Evolutionary conservation across 1,140 invertebrate genomes (phyloP).

Genomic region (Akabosia matsudoensis): DNA sequence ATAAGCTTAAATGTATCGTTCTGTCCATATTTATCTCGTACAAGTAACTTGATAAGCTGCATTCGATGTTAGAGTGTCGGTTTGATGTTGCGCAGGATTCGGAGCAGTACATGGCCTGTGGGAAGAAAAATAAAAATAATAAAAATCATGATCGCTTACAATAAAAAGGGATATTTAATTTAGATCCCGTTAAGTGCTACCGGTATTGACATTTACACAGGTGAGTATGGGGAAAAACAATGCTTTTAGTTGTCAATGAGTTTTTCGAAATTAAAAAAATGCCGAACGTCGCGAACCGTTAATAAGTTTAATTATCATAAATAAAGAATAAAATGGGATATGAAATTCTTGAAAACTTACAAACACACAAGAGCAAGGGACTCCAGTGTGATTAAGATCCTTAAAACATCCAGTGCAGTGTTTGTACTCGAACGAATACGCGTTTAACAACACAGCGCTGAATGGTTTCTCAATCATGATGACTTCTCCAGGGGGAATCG

Average conservation of each 20-base stretch:
- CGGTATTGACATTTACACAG: no score
- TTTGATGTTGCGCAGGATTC: background rate
- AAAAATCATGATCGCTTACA: background rate
- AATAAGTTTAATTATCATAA: background rate
- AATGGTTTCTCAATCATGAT: no score
- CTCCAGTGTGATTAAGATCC: background rate
- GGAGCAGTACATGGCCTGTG: background rate
- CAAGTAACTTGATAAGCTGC: background rate
- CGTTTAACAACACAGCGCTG: constrained; percentile 19
- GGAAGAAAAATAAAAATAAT: background rate
- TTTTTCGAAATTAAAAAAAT: no score
- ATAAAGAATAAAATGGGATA: background rate
- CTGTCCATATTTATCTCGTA: background rate
- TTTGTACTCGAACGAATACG: constrained; percentile 18
- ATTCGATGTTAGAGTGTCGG: background rate
- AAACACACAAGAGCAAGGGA: constrained; percentile 33
- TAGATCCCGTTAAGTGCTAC: no score
- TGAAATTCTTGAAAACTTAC: constrained; percentile 15
- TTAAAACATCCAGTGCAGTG: constrained; percentile 26
- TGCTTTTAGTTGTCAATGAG: no score
- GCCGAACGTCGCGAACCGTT: no score
- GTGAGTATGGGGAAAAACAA: no score
- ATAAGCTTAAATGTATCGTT: background rate
- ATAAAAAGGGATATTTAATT: no score
- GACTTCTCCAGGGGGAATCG: constrained; percentile 26